A percentile compares a stretch with the other conserved stretches of the same genome.
These are phyloP conservation scores for Pristionchus mayeri DNA, from an alignment of 2,888 invertebrate species.

Conservation along the genomic window DNA sequence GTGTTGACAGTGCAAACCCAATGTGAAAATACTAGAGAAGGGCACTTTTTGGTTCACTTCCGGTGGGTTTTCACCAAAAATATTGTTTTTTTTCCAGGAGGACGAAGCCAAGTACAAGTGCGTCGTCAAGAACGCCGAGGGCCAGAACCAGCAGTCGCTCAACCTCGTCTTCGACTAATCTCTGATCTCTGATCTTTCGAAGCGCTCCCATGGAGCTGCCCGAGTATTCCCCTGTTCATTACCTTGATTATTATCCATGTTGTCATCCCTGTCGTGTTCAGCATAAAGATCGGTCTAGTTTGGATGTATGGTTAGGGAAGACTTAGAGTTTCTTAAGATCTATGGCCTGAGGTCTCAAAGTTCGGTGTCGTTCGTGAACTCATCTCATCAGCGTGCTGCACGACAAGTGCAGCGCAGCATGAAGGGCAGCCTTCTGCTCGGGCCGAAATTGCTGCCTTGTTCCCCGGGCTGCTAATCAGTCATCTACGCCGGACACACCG, in stretches of 20 bases:
- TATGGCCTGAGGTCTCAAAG: too few relatives aligned
- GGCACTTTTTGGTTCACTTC: too few relatives aligned
- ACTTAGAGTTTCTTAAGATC: too few relatives aligned
- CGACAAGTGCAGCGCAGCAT: neutral
- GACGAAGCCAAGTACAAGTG: constrained; percentile 75
- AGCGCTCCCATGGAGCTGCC: constrained; percentile 9
- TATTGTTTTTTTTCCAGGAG: constrained; percentile 55
- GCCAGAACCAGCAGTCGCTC: constrained; percentile 75
- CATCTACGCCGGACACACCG: neutral
- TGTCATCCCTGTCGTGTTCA: constrained; percentile 31
- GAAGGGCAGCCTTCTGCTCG: neutral
- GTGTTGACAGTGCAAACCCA: too few relatives aligned
- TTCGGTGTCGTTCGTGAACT: too few relatives aligned
- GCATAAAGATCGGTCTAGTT: constrained; percentile 34
- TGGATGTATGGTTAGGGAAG: too few relatives aligned
- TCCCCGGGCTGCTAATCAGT: constrained; percentile 17
- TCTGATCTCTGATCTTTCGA: constrained; percentile 1
- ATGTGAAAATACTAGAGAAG: too few relatives aligned
- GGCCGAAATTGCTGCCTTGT: neutral
- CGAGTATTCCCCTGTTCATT: neutral
- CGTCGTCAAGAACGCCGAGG: constrained; percentile 75
- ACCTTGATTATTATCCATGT: neutral
- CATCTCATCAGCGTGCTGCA: neutral
- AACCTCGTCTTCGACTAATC: constrained; percentile 74
- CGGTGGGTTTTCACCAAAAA: too few relatives aligned